phyloP scores from a whole-genome alignment of 2,888 invertebrate species.

The Tenodera sinensis region DNA sequence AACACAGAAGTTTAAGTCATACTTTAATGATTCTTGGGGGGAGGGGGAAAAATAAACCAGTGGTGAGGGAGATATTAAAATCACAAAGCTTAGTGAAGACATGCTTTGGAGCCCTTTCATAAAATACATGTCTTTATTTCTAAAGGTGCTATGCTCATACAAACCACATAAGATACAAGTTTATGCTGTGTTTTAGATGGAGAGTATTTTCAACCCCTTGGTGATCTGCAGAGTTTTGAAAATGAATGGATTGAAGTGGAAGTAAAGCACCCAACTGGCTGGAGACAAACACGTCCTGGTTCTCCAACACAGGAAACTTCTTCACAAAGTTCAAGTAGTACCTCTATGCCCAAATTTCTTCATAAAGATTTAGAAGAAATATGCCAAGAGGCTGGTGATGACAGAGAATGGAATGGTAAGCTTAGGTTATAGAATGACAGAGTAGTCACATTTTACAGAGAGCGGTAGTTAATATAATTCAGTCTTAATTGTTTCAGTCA shows the following conservation, averaged over 20 bases:
- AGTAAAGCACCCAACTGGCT: constrained; percentile 58
- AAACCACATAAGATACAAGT: background rate
- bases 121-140: background rate
- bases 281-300: constrained; percentile 29
- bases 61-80: no score
- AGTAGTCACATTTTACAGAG: no score
- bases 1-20: no score
- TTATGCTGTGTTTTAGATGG: constrained; percentile 25
- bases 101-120: no score
- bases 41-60: no score
- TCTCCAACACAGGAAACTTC: background rate
- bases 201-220: constrained; percentile 49
- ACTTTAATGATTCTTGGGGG: no score
- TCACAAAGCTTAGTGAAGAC: no score
- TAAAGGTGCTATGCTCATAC: background rate
- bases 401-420: constrained; percentile 24
- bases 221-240: constrained; percentile 77
- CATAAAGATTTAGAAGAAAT: constrained; percentile 40
- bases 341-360: constrained; percentile 42
- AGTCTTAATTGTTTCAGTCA: no score
- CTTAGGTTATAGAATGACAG: no score
- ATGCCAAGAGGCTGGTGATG: constrained; percentile 39
- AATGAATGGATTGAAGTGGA: constrained; percentile 92
- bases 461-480: no score
- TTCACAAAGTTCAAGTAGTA: constrained; percentile 33